Evolutionary conservation across 2,888 invertebrate species (phyloP).

Genomic region (Ellobium chinense): DNA sequence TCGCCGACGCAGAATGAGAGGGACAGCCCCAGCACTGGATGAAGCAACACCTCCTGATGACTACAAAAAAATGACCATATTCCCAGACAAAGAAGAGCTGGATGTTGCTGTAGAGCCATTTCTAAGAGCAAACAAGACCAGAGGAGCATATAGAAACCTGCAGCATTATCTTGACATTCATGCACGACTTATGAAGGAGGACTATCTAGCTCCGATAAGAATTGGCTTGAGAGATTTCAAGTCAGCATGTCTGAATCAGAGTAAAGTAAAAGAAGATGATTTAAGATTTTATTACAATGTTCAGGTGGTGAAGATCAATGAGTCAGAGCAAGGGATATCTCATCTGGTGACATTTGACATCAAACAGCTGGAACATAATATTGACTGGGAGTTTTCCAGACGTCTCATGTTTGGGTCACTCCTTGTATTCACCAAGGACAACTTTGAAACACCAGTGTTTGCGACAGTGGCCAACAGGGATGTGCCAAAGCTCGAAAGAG

Average conservation of each 20-base stretch:
- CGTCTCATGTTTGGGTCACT: constrained; percentile 87
- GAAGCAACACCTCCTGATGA: constrained; percentile 44
- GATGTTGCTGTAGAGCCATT: constrained; percentile 23
- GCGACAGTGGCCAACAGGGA: constrained; percentile 81
- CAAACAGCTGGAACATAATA: constrained; percentile 42
- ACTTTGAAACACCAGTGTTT: constrained; percentile 85
- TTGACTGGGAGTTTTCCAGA: constrained; percentile 81
- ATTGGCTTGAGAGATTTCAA: constrained; percentile 39
- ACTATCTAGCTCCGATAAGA: constrained; percentile 45
- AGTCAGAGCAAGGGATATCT: constrained; percentile 59
- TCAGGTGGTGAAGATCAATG: constrained; percentile 61
- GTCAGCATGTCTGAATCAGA: not conserved
- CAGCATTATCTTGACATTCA: constrained; percentile 49
- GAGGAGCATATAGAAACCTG: constrained; percentile 84
- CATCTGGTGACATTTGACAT: constrained; percentile 64
- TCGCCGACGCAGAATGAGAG: not conserved
- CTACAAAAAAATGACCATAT: constrained; percentile 28
- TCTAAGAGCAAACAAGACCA: constrained; percentile 46
- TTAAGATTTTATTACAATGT: constrained; percentile 65
- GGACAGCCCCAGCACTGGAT: constrained; percentile 34
- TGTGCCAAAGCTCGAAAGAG: constrained; percentile 59
- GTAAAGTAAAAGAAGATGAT: constrained; percentile 21
- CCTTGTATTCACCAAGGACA: constrained; percentile 85
- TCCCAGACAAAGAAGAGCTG: constrained; percentile 44
- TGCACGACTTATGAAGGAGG: constrained; percentile 45